phyloP scores from a whole-genome alignment of 2,888 invertebrate genomes.

The Eulithis prunata region DNA sequence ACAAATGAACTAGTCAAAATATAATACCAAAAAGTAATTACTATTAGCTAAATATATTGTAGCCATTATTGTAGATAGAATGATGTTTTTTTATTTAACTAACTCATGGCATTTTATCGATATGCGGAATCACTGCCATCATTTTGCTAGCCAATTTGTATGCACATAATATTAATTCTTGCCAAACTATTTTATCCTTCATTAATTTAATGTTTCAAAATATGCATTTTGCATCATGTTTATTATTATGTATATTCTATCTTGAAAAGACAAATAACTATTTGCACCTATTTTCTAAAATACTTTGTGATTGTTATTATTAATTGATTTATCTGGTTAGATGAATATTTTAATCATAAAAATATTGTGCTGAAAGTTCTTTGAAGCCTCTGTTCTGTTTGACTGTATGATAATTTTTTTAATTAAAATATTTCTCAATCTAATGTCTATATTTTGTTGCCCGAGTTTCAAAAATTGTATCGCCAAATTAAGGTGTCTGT shows the following conservation, averaged over 20 bases:
- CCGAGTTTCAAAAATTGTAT: slow-evolving; percentile 41
- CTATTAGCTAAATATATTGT: slow-evolving; percentile 47
- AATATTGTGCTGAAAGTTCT: background rate
- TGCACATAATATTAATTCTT: slow-evolving; percentile 11
- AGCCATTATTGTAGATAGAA: slow-evolving; percentile 43
- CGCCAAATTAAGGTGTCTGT: slow-evolving; percentile 68
- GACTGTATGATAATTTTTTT: background rate
- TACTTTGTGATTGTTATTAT: slow-evolving; percentile 12
- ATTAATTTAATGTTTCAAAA: slow-evolving; percentile 19
- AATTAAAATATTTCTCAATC: slow-evolving; percentile 16
- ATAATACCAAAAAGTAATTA: slow-evolving; percentile 61
- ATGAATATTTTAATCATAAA: slow-evolving; percentile 13
- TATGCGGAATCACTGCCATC: slow-evolving; percentile 36
- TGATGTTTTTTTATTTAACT: slow-evolving; percentile 21
- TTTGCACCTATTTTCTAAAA: slow-evolving; percentile 6
- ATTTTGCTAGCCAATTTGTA: background rate
- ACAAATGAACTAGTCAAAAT: slow-evolving; percentile 61
- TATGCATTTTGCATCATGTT: slow-evolving; percentile 30
- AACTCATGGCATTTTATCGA: slow-evolving; percentile 33
- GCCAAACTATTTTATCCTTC: slow-evolving; percentile 18
- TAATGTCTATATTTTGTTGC: slow-evolving; percentile 17
- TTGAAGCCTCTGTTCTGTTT: no score
- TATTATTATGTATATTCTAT: slow-evolving; percentile 1
- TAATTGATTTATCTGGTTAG: background rate
- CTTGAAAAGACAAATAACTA: slow-evolving; percentile 17